A percentile compares a stretch with the other conserved stretches of the same genome.
phyloP scores from a whole-genome alignment of 2,113 vertebrate genomes.

The Heterochromis multidens region DNA sequence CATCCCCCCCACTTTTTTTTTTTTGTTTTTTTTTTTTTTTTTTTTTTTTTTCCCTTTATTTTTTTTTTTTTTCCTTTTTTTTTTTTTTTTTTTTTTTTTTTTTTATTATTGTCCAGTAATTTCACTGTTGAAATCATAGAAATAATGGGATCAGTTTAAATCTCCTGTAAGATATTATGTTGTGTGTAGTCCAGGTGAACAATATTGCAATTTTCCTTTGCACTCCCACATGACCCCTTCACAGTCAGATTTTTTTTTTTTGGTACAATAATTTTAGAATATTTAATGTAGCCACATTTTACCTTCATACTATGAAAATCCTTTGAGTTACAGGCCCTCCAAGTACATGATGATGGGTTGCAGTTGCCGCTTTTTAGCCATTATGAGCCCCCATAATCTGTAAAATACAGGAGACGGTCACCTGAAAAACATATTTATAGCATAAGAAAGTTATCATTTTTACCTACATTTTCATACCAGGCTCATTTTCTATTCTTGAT shows the following conservation, averaged over 20 bases:
- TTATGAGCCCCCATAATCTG: neutral
- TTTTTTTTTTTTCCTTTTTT: too few species aligned
- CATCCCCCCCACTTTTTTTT: too few species aligned
- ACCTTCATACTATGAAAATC: neutral
- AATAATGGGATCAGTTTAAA: neutral
- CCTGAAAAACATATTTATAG: neutral
- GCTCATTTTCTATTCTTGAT: neutral
- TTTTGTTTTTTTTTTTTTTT: too few species aligned
- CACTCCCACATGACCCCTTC: neutral
- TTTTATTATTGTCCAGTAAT: constrained; percentile 25
- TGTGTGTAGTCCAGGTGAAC: neutral
- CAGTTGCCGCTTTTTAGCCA: neutral
- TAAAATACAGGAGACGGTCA: too few species aligned
- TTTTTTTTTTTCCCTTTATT: too few species aligned
- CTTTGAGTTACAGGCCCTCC: neutral
- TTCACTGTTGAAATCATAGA: constrained; percentile 16
- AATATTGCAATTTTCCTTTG: neutral
- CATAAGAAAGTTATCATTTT: neutral
- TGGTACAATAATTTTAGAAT: neutral
- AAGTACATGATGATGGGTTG: neutral
- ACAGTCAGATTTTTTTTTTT: neutral
- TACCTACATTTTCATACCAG: neutral
- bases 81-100: too few species aligned
- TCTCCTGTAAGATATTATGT: neutral
- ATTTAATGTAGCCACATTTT: neutral